Base-by-base conservation (phyloP, 2,113 vertebrate genomes). In the Himantopus leucocephalus region DNA sequence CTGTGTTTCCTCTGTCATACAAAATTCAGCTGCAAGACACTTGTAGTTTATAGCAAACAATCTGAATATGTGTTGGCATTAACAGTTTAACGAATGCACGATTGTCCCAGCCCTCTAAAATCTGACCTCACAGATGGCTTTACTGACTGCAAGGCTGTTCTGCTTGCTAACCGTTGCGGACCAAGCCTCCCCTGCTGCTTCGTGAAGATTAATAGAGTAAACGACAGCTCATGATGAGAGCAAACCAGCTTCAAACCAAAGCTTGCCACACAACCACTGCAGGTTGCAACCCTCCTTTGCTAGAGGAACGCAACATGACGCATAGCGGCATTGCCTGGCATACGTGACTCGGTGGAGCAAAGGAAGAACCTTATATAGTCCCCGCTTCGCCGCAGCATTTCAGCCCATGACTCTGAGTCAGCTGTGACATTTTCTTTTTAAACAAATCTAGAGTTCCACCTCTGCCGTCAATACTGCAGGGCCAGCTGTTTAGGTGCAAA, bases 1-100 rank as follows among this genome's bases (percentile, higher is more conserved):
- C 77, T 78, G 55, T 26, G 90, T 62, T 90, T 96, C 96, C 96
- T 94, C 81, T 84, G 72, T 59, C 85, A 43, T 8, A 63, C 8
- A 8, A 37, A 48, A 50, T 6, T 82, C 68, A 75, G 87, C 80
- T 88, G 66, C 22, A 6, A 37, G 71, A 10, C 37, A 20, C 73
- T 63, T 26, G 19, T 4, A 55, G 45, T 52, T 55, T 41, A 60
- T 5, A 63, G 59, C 85, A 58, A 64, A 30, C 32, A 9, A 53
- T 59, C 75, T 52, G 23, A 67, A 4, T 11, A 20, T 41, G 68
- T 0, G 66, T 43, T 72, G 52, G 24, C 93, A 66, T 2, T 6
- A 8, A 24, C 6, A 73, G 59, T 13, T 50, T 55, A 68, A 64
- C 74, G 68, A n/a, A 52, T 1, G 14, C 48, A 10, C 5, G 10